A percentile compares a stretch with the other conserved stretches of the same genome.
These are phyloP conservation scores for Siniperca knerii DNA, from an alignment of 2,113 vertebrate genomes.

Conservation along the genomic window DNA sequence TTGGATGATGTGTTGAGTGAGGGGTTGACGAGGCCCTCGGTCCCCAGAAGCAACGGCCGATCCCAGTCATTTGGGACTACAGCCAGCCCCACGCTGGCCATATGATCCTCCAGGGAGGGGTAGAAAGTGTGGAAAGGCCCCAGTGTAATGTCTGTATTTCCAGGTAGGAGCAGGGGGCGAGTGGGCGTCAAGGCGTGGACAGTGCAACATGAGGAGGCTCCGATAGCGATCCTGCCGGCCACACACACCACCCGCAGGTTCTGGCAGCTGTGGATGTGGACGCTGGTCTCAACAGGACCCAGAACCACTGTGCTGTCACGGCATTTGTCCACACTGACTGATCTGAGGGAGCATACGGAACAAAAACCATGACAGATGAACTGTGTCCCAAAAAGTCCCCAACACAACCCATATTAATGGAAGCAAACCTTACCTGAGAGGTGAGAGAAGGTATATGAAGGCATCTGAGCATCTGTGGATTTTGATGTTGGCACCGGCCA, in stretches of 20 bases:
- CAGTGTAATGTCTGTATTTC: conserved; percentile 89
- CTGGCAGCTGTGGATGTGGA: conserved; percentile 93
- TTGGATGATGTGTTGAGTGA: neutral
- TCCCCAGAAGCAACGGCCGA: conserved; percentile 88
- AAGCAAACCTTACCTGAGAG: conserved; percentile 88
- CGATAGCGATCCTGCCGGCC: conserved; percentile 87
- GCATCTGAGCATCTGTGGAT: conserved; percentile 93
- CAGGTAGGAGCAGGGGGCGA: conserved; percentile 90
- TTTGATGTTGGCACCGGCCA: conserved; percentile 91
- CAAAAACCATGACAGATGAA: neutral
- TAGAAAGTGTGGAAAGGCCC: conserved; percentile 96
- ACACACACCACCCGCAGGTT: conserved; percentile 88
- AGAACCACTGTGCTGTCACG: conserved; percentile 91
- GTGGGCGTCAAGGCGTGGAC: conserved; percentile 91
- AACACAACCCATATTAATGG: no score
- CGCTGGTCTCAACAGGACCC: conserved; percentile 89
- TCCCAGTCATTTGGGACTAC: conserved; percentile 95
- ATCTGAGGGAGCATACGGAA: conserved; percentile 78
- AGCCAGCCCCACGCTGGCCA: conserved; percentile 93
- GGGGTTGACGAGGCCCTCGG: conserved; percentile 76
- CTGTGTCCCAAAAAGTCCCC: neutral
- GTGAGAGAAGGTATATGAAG: conserved; percentile 96
- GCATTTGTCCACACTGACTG: conserved; percentile 94
- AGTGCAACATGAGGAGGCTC: conserved; percentile 86
- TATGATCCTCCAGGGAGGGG: conserved; percentile 95